Base-by-base conservation (phyloP, 2,113 vertebrate species). In the Rhinolophus sinicus region DNA sequence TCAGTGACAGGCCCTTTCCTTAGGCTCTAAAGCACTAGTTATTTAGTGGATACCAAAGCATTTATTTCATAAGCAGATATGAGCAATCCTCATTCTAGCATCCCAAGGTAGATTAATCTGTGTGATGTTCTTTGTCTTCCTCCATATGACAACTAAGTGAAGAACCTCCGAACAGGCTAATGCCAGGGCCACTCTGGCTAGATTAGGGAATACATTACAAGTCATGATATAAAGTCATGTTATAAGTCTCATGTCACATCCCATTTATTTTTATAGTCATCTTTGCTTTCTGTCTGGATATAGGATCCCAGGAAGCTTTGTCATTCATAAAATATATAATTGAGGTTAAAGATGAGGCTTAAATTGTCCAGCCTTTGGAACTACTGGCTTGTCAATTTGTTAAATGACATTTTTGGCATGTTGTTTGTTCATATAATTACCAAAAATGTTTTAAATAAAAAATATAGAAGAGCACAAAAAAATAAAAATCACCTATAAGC, bases 291-390 rank as follows among this genome's bases (percentile, higher is more conserved):
- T 90, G 0, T 78, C 52, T 84, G 38, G 54, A 80, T 60, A 30
- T 88, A 50, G 65, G 56, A 47, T 65, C 83, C 47, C 67, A 75
- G 65, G 44, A 95, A 88, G 75, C 50, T 73, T 33, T n/a, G 11
- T 15, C 73, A 50, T 67, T 87, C 56, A n/a, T 88, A 38, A 94
- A 94, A 77, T 75, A 22, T 26, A 0, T 92, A 67, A 21, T 60
- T 82, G 8, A 82, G 58, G 50, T 88, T 92, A 93, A 88, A 94
- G 56, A 52, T 88, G 76, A 50, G 26, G n/a, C 78, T 92, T 92
- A 88, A 95, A 67, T 67, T 88, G 60, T 83, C 40, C 60, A 93
- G 2, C 38, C 75, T 88, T 67, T 60, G 50, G 40, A 92, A 60
- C 24, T 40, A n/a, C 11, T 92, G 40, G 33, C 24, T 92, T 84